phyloP scores from a whole-genome alignment of 2,113 vertebrate species.

The Varanus salvator region DNA sequence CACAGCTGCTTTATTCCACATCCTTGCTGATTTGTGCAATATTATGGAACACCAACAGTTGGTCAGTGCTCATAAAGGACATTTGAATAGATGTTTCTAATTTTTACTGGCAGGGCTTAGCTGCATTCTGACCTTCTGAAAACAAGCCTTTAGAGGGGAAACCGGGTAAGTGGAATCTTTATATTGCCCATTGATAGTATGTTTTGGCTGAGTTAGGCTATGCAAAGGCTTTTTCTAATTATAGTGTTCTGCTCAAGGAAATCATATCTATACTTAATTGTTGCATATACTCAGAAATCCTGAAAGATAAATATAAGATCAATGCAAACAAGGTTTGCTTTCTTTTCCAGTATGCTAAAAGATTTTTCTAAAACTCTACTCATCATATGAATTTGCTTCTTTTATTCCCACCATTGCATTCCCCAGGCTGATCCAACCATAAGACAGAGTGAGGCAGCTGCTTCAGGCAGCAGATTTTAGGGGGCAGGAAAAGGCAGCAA shows the following conservation, averaged over 20 bases:
- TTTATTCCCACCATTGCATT: not conserved
- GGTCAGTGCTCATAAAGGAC: conserved; percentile 74
- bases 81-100: conserved; percentile 76
- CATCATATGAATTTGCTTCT: conserved; percentile 2
- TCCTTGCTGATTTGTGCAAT: conserved; percentile 73
- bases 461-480: no score
- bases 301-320: conserved; percentile 31
- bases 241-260: conserved; percentile 54
- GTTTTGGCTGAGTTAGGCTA: conserved; percentile 42
- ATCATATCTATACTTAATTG: conserved; percentile 56
- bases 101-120: conserved; percentile 69
- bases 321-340: conserved; percentile 43
- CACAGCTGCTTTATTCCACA: conserved; percentile 78
- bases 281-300: conserved; percentile 58
- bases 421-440: no score
- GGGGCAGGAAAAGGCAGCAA: no score
- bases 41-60: conserved; percentile 72
- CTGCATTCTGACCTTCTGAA: conserved; percentile 65
- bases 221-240: conserved; percentile 55
- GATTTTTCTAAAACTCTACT: conserved; percentile 34
- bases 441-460: no score
- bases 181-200: conserved; percentile 39
- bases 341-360: conserved; percentile 42
- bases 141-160: conserved; percentile 61
- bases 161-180: conserved; percentile 52